Conservation (phyloP, 2,113 vertebrate species). For the Psittacus erithacus region DNA sequence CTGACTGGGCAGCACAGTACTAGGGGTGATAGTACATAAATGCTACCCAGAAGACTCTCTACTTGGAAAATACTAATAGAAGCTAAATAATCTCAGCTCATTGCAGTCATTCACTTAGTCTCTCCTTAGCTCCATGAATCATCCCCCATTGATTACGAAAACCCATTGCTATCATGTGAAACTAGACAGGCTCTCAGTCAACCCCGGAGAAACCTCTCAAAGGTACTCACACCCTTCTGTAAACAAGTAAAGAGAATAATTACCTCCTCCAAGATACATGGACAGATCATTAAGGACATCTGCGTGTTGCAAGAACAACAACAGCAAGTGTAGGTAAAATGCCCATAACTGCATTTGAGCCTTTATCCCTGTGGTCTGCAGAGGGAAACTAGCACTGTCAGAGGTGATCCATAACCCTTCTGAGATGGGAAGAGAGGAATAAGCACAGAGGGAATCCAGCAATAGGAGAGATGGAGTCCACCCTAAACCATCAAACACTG, state of each 20-base stretch:
- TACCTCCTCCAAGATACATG: not conserved
- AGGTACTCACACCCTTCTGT: not conserved
- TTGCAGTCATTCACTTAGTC: not conserved
- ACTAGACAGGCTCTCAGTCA: not conserved
- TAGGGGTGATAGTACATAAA: not conserved
- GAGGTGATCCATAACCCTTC: not conserved
- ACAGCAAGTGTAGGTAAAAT: not conserved
- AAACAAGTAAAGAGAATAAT: not conserved
- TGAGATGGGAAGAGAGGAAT: not conserved
- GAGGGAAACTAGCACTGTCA: fast-evolving
- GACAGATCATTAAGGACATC: not conserved
- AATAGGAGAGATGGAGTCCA: not conserved
- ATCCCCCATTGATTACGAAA: not conserved
- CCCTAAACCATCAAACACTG: not conserved
- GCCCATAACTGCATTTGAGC: not conserved
- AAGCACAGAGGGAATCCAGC: not conserved
- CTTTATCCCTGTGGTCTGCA: not conserved
- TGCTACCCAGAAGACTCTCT: not conserved
- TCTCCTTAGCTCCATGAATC: not conserved
- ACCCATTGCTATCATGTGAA: not conserved
- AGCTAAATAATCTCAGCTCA: not conserved
- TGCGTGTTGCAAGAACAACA: not conserved
- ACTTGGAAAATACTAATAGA: not conserved
- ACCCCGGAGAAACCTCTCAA: not conserved
- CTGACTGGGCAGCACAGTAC: not conserved